Percentiles rank a stretch among this genome's conserved stretches.
These are phyloP conservation scores for Pemphigus obesinymphae DNA, from an alignment of 1,140 invertebrate genomes.

Conservation along the genomic window DNA sequence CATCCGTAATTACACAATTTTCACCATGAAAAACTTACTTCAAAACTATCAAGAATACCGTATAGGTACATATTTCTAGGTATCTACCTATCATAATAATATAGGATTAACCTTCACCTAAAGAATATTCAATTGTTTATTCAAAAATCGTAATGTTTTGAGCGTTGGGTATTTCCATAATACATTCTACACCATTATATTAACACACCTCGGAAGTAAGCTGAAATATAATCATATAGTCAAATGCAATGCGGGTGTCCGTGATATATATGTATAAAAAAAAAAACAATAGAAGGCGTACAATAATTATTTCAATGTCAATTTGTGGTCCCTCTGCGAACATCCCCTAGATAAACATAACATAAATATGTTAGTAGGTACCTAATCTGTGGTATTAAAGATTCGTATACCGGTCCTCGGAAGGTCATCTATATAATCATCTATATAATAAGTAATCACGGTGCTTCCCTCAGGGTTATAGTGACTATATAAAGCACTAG, in stretches of 20 bases:
- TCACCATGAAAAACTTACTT: background rate
- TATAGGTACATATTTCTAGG: too few species aligned
- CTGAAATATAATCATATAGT: background rate
- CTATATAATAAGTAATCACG: background rate
- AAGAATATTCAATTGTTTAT: background rate
- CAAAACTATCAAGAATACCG: background rate
- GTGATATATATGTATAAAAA: background rate
- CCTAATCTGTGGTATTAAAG: background rate
- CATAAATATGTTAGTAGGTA: too few species aligned
- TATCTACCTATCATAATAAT: background rate
- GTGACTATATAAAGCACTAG: too few species aligned
- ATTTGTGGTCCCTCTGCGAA: constrained; percentile 23
- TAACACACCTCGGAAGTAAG: background rate
- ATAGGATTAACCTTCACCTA: background rate
- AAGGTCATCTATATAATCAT: background rate
- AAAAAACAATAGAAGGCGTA: background rate
- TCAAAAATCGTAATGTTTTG: background rate
- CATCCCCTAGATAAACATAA: background rate
- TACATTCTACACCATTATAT: too few species aligned
- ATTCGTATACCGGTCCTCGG: background rate
- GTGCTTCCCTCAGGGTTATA: background rate
- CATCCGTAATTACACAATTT: background rate
- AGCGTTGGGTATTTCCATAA: background rate
- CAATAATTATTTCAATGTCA: background rate
- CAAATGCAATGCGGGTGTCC: background rate